phyloP scores from a whole-genome alignment of 2,888 invertebrate genomes.

The Achlya flavicornis region DNA sequence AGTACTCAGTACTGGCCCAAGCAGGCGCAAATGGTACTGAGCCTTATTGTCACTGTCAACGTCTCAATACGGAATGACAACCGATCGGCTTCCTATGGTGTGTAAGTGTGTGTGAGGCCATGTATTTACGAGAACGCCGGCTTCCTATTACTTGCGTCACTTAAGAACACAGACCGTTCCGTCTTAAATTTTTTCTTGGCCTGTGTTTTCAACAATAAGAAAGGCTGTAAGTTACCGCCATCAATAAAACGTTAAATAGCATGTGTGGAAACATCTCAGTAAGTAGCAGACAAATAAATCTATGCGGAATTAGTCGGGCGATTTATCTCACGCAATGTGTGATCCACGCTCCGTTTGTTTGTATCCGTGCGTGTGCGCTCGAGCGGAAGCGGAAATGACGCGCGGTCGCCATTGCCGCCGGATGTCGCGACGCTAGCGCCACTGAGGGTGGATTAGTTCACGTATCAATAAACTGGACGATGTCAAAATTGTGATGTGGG shows the following conservation, averaged over 20 bases:
- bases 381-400: conserved; percentile 68
- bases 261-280: conserved; percentile 6
- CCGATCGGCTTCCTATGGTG: too few relatives aligned
- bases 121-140: too few relatives aligned
- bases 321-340: conserved; percentile 74
- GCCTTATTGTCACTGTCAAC: too few relatives aligned
- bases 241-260: background rate
- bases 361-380: conserved; percentile 45
- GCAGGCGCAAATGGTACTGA: too few relatives aligned
- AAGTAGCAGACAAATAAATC: conserved; percentile 54
- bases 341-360: conserved; percentile 67
- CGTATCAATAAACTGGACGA: conserved; percentile 24
- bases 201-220: too few relatives aligned
- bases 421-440: conserved; percentile 67
- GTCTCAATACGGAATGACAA: too few relatives aligned
- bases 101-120: too few relatives aligned
- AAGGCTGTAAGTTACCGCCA: background rate
- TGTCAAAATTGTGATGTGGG: background rate
- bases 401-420: conserved; percentile 58
- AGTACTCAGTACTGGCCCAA: too few relatives aligned
- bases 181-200: too few relatives aligned
- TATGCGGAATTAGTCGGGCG: conserved; percentile 65
- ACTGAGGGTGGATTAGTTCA: conserved; percentile 18
- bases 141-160: too few relatives aligned
- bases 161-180: too few relatives aligned